A percentile compares a stretch with the other conserved stretches of the same genome.
Conservation (phyloP, 2,797 vertebrate genomes). For the Pseudochirops corinnae region DNA sequence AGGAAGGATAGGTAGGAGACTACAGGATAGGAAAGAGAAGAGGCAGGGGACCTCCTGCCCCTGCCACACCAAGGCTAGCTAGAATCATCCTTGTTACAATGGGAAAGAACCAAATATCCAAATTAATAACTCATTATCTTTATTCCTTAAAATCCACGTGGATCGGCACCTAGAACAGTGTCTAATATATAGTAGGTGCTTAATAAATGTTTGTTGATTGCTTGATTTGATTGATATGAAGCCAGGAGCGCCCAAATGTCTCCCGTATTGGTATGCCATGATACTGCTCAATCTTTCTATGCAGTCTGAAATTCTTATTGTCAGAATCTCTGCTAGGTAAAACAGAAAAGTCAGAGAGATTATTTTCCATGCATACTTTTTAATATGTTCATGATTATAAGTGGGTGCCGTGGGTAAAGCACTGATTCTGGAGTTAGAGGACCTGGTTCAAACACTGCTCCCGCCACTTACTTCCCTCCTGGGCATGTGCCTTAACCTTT, state of each 20-base stretch:
- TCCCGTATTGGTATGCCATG: not conserved
- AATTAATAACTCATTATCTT: not conserved
- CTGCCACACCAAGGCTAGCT: not conserved
- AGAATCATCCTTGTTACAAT: not conserved
- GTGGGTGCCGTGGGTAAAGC: not conserved
- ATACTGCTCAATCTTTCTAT: not conserved
- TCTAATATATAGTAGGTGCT: not conserved
- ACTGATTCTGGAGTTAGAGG: not conserved
- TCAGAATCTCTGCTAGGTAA: not conserved
- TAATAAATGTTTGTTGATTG: not conserved
- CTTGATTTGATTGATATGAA: not conserved
- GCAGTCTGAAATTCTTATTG: not conserved
- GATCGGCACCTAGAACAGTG: not conserved
- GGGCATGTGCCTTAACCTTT: not conserved
- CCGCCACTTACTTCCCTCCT: not conserved
- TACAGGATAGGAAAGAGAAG: not conserved
- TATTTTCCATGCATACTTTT: not conserved
- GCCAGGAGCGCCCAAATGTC: not conserved
- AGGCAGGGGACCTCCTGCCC: not conserved
- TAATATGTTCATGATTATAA: not conserved
- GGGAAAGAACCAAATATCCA: slow-evolving; percentile 11
- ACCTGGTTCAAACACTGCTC: not conserved
- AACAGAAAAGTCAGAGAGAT: not conserved
- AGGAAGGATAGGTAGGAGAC: not conserved
- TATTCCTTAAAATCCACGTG: not conserved